Conservation (phyloP, 2,113 vertebrate genomes). For the Engraulis encrasicolus region DNA sequence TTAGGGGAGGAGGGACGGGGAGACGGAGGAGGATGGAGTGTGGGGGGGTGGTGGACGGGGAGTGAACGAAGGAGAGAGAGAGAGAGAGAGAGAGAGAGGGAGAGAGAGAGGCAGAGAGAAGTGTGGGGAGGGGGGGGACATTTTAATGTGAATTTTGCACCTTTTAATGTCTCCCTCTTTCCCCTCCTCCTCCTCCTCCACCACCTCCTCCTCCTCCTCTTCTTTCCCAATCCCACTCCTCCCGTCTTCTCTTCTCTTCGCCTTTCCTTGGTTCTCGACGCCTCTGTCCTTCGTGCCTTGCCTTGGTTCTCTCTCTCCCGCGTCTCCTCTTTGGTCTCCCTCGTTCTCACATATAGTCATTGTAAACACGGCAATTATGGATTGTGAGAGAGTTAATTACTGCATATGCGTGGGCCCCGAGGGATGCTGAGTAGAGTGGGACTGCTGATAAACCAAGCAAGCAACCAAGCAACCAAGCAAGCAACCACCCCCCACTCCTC, state of each 20-base stretch:
- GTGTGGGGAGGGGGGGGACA: constrained; percentile 53
- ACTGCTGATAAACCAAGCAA: constrained; percentile 80
- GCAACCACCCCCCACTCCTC: not conserved
- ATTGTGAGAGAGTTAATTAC: constrained; percentile 83
- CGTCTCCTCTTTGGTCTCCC: constrained; percentile 50
- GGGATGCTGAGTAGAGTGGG: constrained; percentile 75
- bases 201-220: constrained; percentile 41
- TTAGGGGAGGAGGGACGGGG: constrained; percentile 66
- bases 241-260: constrained; percentile 39
- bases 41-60: constrained; percentile 51
- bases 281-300: constrained; percentile 63
- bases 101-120: constrained; percentile 52
- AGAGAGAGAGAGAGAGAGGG: not conserved
- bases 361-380: constrained; percentile 86
- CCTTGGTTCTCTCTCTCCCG: constrained; percentile 47
- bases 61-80: not conserved
- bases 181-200: constrained; percentile 42
- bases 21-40: not conserved
- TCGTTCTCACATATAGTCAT: constrained; percentile 69
- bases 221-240: constrained; percentile 48
- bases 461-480: too few species aligned
- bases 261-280: constrained; percentile 11
- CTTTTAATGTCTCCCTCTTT: constrained; percentile 67
- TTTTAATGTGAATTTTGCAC: constrained; percentile 76
- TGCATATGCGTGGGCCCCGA: constrained; percentile 68